Evolutionary conservation across 2,888 invertebrate species (phyloP), one percentile per base, ranked within the genome.

Genomic region (Rhingia rostrata): DNA sequence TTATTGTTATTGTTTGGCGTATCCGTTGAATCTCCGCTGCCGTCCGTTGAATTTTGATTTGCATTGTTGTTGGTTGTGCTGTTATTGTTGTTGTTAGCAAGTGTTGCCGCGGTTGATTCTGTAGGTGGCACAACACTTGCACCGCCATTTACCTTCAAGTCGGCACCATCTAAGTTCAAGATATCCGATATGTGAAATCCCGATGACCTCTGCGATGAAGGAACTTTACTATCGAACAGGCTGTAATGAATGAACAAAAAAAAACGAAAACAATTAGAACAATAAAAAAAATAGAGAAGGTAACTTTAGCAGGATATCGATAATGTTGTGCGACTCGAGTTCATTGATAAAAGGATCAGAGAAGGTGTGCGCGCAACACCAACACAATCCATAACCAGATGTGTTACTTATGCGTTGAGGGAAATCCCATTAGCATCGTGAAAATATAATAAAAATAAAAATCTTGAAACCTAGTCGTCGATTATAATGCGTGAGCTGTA

Each of bases 151-250:
- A 84, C 80, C 86, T 91, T 91, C 33, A 91, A 87, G 45, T 91
- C 90, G 10, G 90, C 93, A 87, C 96, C 96, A 89, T 97, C 97
- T 88, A 98, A 93, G 88, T 98, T 97, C 89, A 98, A 93, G 89
- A 98, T 98, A 91, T 98, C 98, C 88, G 97, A 96, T 89, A 98
- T 98, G 89, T 97, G 97, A 92, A 98, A 98, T 81, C 97, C 96
- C 43, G 95, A 95, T 51, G 95, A 95, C 0, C 96, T 94, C 87
- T 95, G 95, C 66, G 95, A 94, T 6, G 91, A 89, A 37, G 91
- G 91, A 72, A 91, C 89, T 88, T 91, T 91, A 53, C 90, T 95
- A 90, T 97, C 97, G 90, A 97, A 92, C 80, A 97, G 92, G 89
- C 97, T 97, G 93, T 9, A 93, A 86, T 88, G 87, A 89, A 87